Conservation (phyloP, 2,113 vertebrate species). For the Xenopus borealis region DNA sequence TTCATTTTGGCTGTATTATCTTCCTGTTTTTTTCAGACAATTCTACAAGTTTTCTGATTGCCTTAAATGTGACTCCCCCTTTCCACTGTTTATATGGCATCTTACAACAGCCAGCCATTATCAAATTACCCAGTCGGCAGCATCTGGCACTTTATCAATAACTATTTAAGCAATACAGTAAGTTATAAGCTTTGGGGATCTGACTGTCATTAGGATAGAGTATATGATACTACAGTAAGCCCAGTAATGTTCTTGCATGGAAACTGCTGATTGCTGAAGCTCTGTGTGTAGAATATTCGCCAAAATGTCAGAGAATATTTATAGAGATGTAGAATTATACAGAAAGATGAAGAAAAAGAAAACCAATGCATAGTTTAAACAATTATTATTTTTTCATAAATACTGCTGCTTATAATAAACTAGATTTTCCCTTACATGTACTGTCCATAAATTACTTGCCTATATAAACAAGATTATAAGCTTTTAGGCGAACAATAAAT, state of each 20-base stretch:
- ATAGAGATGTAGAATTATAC: no score
- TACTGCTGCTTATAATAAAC: no score
- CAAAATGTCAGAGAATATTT: not conserved
- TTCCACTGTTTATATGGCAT: not conserved
- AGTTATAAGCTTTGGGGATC: conserved; percentile 13
- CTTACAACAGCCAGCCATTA: not conserved
- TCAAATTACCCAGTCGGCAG: not conserved
- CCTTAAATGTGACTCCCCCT: not conserved
- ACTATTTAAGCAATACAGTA: not conserved
- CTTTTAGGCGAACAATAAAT: no score
- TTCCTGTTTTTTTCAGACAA: not conserved
- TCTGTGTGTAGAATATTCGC: not conserved
- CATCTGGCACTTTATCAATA: conserved; percentile 3
- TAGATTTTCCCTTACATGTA: no score
- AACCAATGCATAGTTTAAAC: no score
- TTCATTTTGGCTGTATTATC: no score
- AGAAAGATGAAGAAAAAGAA: no score
- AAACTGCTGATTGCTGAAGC: not conserved
- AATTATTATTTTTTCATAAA: no score
- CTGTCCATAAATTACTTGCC: no score
- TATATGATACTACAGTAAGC: conserved; percentile 3
- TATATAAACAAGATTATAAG: no score
- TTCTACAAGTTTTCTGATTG: no score
- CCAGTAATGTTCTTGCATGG: conserved; percentile 9
- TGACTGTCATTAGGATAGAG: not conserved